Percentiles rank a stretch among this genome's conserved stretches.
phyloP scores from a whole-genome alignment of 2,113 vertebrate genomes.

The Muntiacus muntjak region DNA sequence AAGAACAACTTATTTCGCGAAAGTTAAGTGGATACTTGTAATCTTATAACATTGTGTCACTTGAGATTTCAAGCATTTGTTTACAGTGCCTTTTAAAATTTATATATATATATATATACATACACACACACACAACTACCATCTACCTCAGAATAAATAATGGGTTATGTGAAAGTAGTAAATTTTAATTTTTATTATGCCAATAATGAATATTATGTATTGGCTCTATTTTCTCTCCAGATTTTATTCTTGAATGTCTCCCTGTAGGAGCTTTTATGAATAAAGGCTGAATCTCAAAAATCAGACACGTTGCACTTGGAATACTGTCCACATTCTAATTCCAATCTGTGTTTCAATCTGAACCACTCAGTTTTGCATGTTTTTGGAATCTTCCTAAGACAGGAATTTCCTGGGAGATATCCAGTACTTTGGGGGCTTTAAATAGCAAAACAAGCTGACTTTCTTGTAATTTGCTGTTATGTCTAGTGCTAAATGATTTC shows the following conservation, averaged over 20 bases:
- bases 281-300: slow-evolving; percentile 47
- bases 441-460: slow-evolving; percentile 64
- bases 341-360: slow-evolving; percentile 54
- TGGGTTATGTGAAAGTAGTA: neutral
- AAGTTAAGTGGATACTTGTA: neutral
- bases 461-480: slow-evolving; percentile 48
- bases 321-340: slow-evolving; percentile 63
- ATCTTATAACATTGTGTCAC: neutral
- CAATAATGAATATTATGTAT: neutral
- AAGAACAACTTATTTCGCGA: neutral
- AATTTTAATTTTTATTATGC: slow-evolving; percentile 29
- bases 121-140: neutral
- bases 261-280: neutral
- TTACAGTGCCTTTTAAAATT: neutral
- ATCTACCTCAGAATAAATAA: neutral
- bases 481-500: slow-evolving; percentile 52
- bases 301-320: slow-evolving; percentile 18
- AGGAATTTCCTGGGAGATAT: slow-evolving; percentile 73
- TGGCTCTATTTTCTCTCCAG: neutral
- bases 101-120: neutral
- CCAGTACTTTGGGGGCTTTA: slow-evolving; percentile 48
- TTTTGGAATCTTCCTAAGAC: slow-evolving; percentile 69
- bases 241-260: slow-evolving; percentile 30
- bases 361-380: slow-evolving; percentile 60
- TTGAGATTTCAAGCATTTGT: slow-evolving; percentile 26